These are phyloP conservation scores for Planiliza haematocheilus DNA, from an alignment of 2,113 vertebrate genomes.

Conservation along the genomic window DNA sequence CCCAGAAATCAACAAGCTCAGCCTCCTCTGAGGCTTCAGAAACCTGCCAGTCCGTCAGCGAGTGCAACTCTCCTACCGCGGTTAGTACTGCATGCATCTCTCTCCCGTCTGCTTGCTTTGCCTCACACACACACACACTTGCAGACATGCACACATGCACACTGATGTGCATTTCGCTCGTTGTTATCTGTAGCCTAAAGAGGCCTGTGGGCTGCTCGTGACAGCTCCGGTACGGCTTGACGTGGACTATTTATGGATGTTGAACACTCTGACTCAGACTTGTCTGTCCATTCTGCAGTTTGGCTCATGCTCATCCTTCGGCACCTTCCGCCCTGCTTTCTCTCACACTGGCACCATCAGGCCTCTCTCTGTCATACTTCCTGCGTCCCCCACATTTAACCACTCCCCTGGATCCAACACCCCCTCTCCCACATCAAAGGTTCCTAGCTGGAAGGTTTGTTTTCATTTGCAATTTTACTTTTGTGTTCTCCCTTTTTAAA, in stretches of 20 bases:
- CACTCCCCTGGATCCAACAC: slow-evolving; percentile 85
- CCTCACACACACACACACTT: slow-evolving; percentile 10
- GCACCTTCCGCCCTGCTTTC: slow-evolving; percentile 87
- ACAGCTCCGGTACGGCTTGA: slow-evolving; percentile 35
- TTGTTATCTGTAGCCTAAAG: slow-evolving; percentile 50
- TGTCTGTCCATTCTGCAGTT: slow-evolving; percentile 85
- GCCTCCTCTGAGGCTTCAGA: slow-evolving; percentile 98
- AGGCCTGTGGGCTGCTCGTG: slow-evolving; percentile 30
- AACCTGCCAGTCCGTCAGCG: slow-evolving; percentile 97
- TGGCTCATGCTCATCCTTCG: slow-evolving; percentile 87
- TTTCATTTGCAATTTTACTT: slow-evolving; percentile 80
- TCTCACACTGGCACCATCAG: slow-evolving; percentile 86
- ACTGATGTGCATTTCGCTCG: slow-evolving; percentile 31
- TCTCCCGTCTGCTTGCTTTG: slow-evolving; percentile 15
- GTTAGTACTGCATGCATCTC: slow-evolving; percentile 85
- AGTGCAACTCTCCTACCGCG: slow-evolving; percentile 97
- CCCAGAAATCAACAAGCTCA: slow-evolving; percentile 98
- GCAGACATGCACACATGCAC: slow-evolving; percentile 1
- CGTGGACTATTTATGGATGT: slow-evolving; percentile 56
- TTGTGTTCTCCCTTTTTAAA: slow-evolving; percentile 51
- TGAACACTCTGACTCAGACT: slow-evolving; percentile 75
- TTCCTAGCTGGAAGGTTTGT: slow-evolving; percentile 89
- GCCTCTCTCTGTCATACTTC: slow-evolving; percentile 86
- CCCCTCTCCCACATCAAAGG: slow-evolving; percentile 86
- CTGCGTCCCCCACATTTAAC: slow-evolving; percentile 86